Evolutionary conservation across 2,888 invertebrate species (phyloP), one percentile per base, ranked within the genome.

Genomic region (Cantharis flavilabris): DNA sequence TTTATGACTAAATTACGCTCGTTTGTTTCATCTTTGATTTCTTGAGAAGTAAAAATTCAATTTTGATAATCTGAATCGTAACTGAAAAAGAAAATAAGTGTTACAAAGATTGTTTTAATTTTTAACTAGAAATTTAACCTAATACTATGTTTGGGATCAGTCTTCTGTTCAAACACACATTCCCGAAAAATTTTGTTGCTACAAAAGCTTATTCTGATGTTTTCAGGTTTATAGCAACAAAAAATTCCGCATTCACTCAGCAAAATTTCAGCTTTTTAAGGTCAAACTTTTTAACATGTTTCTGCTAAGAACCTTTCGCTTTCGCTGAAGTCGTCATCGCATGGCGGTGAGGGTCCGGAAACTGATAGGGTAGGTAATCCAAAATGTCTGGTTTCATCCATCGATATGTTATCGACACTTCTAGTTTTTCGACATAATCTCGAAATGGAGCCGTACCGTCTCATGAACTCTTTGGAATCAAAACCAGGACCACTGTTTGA

Each of bases 401-500:
- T 87, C 82, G 89, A 92, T 75, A 93, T 91, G 86, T 93, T 93
- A 86, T 93, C 93, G 80, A 93, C 93, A 87, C 93, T 93, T 84
- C 94, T 93, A 82, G 95, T 95, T 88, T 95, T 95, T 62, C 95
- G 92, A 86, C 95, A 95, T 76, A 95, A 89, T 82, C 92, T 93
- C 74, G 95, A 95, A 84, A 94, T 94, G 14, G 95, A 95, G 28
- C 95, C 95, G 86, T 95, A 94, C 76, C 95, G 90, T 72, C 95
- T 91, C 84, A 95, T 89, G 86, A 95, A 95, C 89, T 95, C 95
- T 84, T 94, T 92, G 79, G 95, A 94, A 85, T 95, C 94, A 85
- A 95, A 94, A 26, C 93, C 94, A 30, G 92, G 90, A 0, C 94
- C 93, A 84, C 93, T 93, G 80, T 93, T 93, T 72, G 94, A 94